phyloP scores from a whole-genome alignment of 2,888 invertebrate genomes.

The Sinelater perroti region DNA sequence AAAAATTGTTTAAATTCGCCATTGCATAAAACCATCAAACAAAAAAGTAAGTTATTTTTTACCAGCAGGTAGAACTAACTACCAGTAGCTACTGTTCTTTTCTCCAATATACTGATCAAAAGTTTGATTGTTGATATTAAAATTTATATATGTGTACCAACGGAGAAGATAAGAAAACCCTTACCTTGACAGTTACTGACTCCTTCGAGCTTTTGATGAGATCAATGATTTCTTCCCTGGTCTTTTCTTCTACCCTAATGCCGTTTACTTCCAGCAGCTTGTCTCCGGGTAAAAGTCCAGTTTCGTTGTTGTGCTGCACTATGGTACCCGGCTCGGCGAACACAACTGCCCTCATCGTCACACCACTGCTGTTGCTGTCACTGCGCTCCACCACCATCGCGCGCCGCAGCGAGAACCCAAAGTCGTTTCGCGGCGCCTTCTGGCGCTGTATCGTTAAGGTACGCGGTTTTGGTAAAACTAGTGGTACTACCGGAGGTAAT shows the following conservation, averaged over 20 bases:
- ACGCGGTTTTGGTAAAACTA: slow-evolving; percentile 77
- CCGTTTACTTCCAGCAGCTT: slow-evolving; percentile 91
- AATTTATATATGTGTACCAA: too few relatives aligned
- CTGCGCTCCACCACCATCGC: slow-evolving; percentile 82
- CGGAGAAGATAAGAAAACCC: slow-evolving; percentile 44
- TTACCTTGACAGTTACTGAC: slow-evolving; percentile 84
- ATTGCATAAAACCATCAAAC: too few relatives aligned
- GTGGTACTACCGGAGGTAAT: slow-evolving; percentile 73
- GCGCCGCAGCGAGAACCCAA: slow-evolving; percentile 91
- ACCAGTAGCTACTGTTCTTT: too few relatives aligned
- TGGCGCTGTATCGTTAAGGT: slow-evolving; percentile 80
- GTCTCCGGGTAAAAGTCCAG: slow-evolving; percentile 94
- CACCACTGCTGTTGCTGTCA: slow-evolving; percentile 47
- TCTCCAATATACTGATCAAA: too few relatives aligned
- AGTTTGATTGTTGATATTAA: too few relatives aligned
- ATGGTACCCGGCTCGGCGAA: slow-evolving; percentile 91
- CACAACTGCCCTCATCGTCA: slow-evolving; percentile 77
- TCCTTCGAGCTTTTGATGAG: slow-evolving; percentile 88
- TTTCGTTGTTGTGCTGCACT: slow-evolving; percentile 72
- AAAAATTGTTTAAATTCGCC: too few relatives aligned
- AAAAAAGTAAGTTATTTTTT: too few relatives aligned
- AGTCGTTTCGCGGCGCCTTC: slow-evolving; percentile 87
- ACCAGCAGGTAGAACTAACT: too few relatives aligned
- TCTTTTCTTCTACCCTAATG: slow-evolving; percentile 82
- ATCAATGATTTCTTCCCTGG: slow-evolving; percentile 91